A percentile compares a stretch with the other conserved stretches of the same genome.
Evolutionary conservation across 2,113 vertebrate species (phyloP).

Genomic region (Tretioscincus oriximinensis): DNA sequence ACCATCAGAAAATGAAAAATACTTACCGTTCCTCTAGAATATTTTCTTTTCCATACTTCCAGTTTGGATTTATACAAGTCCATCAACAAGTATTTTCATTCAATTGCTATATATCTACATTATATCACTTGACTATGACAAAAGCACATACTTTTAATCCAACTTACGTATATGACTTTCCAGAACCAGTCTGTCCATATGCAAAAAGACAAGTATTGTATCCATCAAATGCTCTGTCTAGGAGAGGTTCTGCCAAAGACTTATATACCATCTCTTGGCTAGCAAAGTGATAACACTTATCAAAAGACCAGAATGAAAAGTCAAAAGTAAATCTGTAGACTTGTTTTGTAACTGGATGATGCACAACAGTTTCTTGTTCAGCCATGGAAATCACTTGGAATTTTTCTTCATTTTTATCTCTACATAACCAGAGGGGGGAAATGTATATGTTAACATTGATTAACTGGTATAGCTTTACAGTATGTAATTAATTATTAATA

Average conservation of each 20-base stretch:
- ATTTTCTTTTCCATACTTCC: too few species aligned
- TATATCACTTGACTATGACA: too few species aligned
- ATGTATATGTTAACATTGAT: not conserved
- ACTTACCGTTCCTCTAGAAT: constrained; percentile 12
- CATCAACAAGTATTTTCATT: not conserved
- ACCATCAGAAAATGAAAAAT: too few species aligned
- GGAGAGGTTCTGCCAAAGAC: constrained; percentile 81
- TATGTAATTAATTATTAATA: not conserved
- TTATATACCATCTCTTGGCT: constrained; percentile 83
- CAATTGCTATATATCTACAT: not conserved
- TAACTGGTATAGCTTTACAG: not conserved
- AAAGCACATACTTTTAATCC: not conserved
- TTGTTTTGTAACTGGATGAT: constrained; percentile 82
- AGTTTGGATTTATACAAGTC: not conserved
- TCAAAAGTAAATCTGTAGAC: constrained; percentile 84
- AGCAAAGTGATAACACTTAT: constrained; percentile 76
- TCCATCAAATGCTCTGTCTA: constrained; percentile 88
- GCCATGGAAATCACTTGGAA: constrained; percentile 81
- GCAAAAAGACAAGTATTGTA: constrained; percentile 95
- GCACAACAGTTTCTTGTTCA: constrained; percentile 80
- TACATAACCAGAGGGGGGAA: constrained; percentile 38
- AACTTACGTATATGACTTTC: constrained; percentile 96
- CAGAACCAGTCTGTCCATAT: constrained; percentile 96
- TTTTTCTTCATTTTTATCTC: constrained; percentile 82
- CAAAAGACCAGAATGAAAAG: constrained; percentile 89